Percentiles rank a stretch among this genome's conserved stretches.
phyloP scores from a whole-genome alignment of 2,113 vertebrate genomes.

The Python bivittatus region DNA sequence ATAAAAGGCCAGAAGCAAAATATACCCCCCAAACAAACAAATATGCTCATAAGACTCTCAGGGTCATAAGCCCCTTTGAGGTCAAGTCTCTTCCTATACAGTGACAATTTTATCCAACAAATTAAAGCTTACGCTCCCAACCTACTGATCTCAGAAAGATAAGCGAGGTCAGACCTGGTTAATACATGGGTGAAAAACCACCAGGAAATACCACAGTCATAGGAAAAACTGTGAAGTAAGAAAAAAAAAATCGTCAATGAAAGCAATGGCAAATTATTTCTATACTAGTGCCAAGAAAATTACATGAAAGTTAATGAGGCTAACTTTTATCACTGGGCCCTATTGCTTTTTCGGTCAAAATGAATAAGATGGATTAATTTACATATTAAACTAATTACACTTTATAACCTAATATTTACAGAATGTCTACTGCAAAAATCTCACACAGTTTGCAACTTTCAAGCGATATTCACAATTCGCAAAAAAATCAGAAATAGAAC shows the following conservation, averaged over 20 bases:
- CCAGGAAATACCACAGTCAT: not conserved
- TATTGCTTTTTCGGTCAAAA: not conserved
- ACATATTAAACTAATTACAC: not conserved
- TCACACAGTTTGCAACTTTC: not conserved
- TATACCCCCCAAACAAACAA: not conserved
- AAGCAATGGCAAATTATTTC: not conserved
- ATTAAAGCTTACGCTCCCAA: not conserved
- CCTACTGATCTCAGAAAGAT: not conserved
- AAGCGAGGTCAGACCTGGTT: not conserved
- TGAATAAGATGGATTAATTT: not conserved
- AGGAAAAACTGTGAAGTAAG: not conserved
- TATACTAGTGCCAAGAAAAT: not conserved
- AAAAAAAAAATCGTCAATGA: not conserved
- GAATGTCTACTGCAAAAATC: not conserved
- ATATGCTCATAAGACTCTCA: not conserved
- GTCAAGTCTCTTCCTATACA: not conserved
- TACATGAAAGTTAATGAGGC: not conserved
- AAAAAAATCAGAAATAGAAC: not conserved
- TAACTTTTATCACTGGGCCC: not conserved
- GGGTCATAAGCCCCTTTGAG: not conserved
- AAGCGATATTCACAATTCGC: not conserved
- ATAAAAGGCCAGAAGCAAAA: not conserved
- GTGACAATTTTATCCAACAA: not conserved
- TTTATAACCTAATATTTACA: not conserved
- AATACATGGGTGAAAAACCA: not conserved